Base-by-base conservation (phyloP, 2,797 vertebrate species). In the Pseudochromis fuscus region DNA sequence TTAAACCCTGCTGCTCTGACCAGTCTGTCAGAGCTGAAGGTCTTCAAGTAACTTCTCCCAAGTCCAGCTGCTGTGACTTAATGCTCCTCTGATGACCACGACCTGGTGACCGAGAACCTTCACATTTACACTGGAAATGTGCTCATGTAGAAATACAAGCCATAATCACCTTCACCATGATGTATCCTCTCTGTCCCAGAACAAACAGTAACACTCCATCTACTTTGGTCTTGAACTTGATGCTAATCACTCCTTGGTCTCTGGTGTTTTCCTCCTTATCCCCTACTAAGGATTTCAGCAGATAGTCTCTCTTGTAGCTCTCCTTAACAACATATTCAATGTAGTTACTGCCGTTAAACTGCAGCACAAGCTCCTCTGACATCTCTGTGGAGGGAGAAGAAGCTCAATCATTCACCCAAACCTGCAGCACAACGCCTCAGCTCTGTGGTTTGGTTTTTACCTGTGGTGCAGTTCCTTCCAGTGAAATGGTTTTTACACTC, bases 241-340 rank as follows among this genome's bases (percentile, higher is more conserved):
- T 76, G 58, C 87, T 88, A 52, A 94, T 83, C 18, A 24, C 69
- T 61, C 44, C 76, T 67, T 64, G 82, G 40, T 72, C 53, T 84
- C 30, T 64, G 13, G n/a, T 30, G n/a, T 33, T 64, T 57, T 0
- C 64, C 3, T 68, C 51, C 35, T 58, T 45, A 37, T 64, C 60
- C 35, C 83, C 46, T 58, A 83, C 37, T 40, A 86, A 19, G 19
- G 63, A 50, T 77, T 87, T 82, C 0, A 95, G 70, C 58, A 89
- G 77, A 61, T 89, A 81, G 21, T 92, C 90, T 84, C 94, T 93
- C 56, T 80, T 93, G 79, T 92, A 92, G 65, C 61, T 86, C 87
- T 95, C 93, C 59, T 94, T 94, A 38, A 95, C 53, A 6, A 92
- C 61, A 89, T 92, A 95, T 64, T 94, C 87, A 70, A 95, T 77